Conservation (phyloP, 2,113 vertebrate genomes). For the Orthonyx spaldingii region DNA sequence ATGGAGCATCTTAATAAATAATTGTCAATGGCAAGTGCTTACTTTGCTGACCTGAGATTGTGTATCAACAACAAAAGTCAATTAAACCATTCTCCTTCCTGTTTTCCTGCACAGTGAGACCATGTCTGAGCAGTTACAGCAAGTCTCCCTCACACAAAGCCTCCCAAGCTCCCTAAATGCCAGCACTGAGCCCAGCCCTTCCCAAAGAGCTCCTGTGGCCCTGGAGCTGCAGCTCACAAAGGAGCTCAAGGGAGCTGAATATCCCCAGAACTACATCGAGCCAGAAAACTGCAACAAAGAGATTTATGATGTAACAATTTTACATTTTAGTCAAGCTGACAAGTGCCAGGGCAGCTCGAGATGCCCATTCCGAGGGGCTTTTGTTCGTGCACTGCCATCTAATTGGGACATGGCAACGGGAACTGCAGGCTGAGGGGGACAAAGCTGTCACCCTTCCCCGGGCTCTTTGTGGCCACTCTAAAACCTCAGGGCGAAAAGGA, state of each 20-base stretch:
- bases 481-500: neutral
- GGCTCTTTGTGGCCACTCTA: conserved; percentile 24
- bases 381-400: neutral
- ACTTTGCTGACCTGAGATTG: neutral
- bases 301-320: neutral
- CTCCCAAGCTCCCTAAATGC: neutral
- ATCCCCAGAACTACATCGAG: neutral
- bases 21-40: neutral
- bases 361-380: neutral
- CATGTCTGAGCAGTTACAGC: neutral
- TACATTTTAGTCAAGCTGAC: neutral
- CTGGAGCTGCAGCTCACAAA: neutral
- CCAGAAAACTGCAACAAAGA: neutral
- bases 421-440: neutral
- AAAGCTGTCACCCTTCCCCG: neutral
- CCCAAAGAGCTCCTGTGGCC: neutral
- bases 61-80: neutral
- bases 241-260: neutral
- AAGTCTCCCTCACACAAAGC: neutral
- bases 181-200: neutral
- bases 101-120: neutral
- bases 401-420: neutral
- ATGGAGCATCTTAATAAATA: neutral
- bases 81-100: neutral
- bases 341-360: neutral